A percentile compares a stretch with the other conserved stretches of the same genome.
Evolutionary conservation across 1,140 invertebrate species (phyloP).

Genomic region (Pseudomyrmex dendroicus): DNA sequence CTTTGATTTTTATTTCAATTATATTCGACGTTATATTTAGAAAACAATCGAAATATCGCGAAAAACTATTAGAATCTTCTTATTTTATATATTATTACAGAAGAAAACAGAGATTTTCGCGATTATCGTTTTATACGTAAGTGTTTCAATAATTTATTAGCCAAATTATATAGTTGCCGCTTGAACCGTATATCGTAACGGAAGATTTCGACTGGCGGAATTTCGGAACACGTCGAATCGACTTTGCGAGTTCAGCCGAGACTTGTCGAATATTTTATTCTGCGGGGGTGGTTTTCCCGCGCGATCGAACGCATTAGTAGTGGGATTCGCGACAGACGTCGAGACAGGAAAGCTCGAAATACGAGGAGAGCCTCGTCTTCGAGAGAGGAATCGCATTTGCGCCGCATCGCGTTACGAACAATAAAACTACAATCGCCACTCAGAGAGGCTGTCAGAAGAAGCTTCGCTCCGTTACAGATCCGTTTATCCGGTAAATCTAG

Average conservation of each 20-base stretch:
- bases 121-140: neutral
- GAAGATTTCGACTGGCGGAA: conserved; percentile 3
- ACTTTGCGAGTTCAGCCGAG: conserved; percentile 36
- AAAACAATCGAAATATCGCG: too few relatives aligned
- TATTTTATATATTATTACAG: too few relatives aligned
- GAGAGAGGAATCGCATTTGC: neutral
- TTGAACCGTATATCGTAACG: neutral
- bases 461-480: conserved; percentile 29
- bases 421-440: conserved; percentile 48
- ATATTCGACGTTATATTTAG: too few relatives aligned
- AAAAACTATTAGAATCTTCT: too few relatives aligned
- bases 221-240: conserved; percentile 21
- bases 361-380: neutral
- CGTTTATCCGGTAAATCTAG: conserved; percentile 50
- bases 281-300: conserved; percentile 8
- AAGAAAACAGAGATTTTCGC: too few relatives aligned
- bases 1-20: too few relatives aligned
- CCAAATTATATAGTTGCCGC: neutral
- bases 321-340: neutral
- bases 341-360: conserved; percentile 9
- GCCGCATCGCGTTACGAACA: neutral
- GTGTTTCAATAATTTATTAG: conserved; percentile 1
- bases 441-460: conserved; percentile 21
- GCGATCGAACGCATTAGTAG: conserved; percentile 27
- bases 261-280: conserved; percentile 10